Evolutionary conservation across 64 coral and sea anemone species (phyloP).

Genomic region (Hydrozoanthus tunicans): DNA sequence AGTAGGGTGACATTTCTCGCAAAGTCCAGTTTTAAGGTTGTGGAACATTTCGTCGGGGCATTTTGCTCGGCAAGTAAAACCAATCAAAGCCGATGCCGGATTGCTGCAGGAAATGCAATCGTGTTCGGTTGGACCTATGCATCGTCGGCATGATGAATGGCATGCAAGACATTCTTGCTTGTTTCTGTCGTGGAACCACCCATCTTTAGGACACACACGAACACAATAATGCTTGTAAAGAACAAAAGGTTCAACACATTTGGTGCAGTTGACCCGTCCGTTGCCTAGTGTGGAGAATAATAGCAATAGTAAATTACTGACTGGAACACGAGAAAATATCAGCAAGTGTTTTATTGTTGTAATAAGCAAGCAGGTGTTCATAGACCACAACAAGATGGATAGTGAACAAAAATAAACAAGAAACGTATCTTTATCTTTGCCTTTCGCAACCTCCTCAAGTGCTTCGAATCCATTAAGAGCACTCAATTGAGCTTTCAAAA

Average conservation of each 20-base stretch:
- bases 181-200: slow-evolving; percentile 69
- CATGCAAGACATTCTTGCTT: slow-evolving; percentile 74
- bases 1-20: slow-evolving; percentile 88
- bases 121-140: slow-evolving; percentile 80
- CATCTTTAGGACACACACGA: slow-evolving; percentile 70
- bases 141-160: slow-evolving; percentile 81
- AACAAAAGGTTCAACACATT: slow-evolving; percentile 81
- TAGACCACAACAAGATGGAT: too few relatives aligned
- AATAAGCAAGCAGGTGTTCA: too few relatives aligned
- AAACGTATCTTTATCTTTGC: too few relatives aligned
- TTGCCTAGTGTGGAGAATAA: slow-evolving; percentile 56
- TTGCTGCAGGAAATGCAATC: slow-evolving; percentile 81
- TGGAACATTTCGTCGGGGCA: slow-evolving; percentile 74
- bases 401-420: too few relatives aligned
- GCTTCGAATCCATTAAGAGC: too few relatives aligned
- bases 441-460: too few relatives aligned
- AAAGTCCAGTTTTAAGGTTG: slow-evolving; percentile 54
- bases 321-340: too few relatives aligned
- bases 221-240: slow-evolving; percentile 81
- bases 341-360: too few relatives aligned
- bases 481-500: too few relatives aligned
- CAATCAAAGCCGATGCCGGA: slow-evolving; percentile 54
- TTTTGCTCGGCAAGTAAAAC: slow-evolving; percentile 68
- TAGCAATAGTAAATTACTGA: too few relatives aligned
- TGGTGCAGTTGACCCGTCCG: slow-evolving; percentile 86